These are phyloP conservation scores for Cantharis rustica DNA, from an alignment of 2,888 invertebrate genomes.

Conservation along the genomic window DNA sequence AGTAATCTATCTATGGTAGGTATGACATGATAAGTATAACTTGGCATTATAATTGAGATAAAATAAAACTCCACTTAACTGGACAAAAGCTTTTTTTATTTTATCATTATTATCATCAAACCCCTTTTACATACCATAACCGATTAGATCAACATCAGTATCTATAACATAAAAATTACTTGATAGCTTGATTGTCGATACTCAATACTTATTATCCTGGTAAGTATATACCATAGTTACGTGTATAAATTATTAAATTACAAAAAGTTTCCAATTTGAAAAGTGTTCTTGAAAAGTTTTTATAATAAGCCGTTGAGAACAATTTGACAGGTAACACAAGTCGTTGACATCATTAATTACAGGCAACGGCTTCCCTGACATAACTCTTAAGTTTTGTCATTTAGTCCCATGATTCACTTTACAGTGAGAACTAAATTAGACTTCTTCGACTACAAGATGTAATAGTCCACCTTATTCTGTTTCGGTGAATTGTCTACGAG, in stretches of 20 bases:
- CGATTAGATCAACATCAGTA: neutral
- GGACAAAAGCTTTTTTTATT: no score
- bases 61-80: no score
- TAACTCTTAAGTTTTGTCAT: slow-evolving; percentile 32
- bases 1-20: no score
- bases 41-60: no score
- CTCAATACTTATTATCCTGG: neutral
- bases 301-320: slow-evolving; percentile 27
- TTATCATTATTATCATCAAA: no score
- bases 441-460: neutral
- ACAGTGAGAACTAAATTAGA: slow-evolving; percentile 23
- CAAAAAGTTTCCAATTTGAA: slow-evolving; percentile 2
- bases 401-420: slow-evolving; percentile 27
- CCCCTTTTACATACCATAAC: neutral
- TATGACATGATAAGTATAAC: no score
- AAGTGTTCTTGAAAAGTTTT: slow-evolving; percentile 10
- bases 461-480: slow-evolving; percentile 4
- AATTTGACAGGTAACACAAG: slow-evolving; percentile 30
- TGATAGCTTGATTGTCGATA: neutral
- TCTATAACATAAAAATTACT: neutral
- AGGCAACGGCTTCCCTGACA: slow-evolving; percentile 11
- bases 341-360: slow-evolving; percentile 26
- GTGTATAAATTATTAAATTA: neutral
- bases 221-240: neutral
- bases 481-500: neutral